Evolutionary conservation across 2,113 vertebrate genomes (phyloP), one percentile per base, ranked within the genome.

Genomic region (Colossoma macropomum): DNA sequence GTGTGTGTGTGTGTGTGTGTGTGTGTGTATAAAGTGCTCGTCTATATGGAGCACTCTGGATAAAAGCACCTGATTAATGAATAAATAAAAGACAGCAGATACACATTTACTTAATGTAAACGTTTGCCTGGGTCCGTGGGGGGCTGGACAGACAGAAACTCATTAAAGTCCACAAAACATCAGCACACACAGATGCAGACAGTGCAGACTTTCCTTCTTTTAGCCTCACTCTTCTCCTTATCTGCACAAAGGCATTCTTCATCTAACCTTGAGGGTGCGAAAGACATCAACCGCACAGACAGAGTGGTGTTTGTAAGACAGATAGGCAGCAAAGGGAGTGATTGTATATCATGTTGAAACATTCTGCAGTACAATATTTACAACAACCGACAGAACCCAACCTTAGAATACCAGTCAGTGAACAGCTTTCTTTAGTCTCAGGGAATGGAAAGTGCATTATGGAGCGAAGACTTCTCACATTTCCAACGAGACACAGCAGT

Each of bases 31-130:
- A 65, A 45, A 66, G 66, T 48, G 23, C 17, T 72, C 15, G 68
- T 30, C n/a, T 63, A 38, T 62, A 50, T 71, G n/a, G 77, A 32
- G 75, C 79, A 62, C 69, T 79, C 19, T 28, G 23, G 45, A 86
- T 81, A 77, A 86, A 84, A 81, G 81, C 82, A 83, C 27, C 54
- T 68, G 82, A 79, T 86, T 81, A 84, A 83, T 80, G 77, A 86
- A 80, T 83, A 83, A 83, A 77, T 77, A 86, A 80, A 56, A 62
- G 66, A 79, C 62, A 77, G 66, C 74, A 34, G 45, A 84, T 86
- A 84, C 17, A 56, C 56, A 56, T 73, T 63, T 83, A 81, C 75
- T 74, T 78, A 81, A 81, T 73, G 78, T 77, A 77, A 81, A 84
- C 38, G 62, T 25, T 75, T 77, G 16, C 60, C 1, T 34, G 32